phyloP scores from a whole-genome alignment of 2,797 vertebrate species.

The Champsocephalus esox region DNA sequence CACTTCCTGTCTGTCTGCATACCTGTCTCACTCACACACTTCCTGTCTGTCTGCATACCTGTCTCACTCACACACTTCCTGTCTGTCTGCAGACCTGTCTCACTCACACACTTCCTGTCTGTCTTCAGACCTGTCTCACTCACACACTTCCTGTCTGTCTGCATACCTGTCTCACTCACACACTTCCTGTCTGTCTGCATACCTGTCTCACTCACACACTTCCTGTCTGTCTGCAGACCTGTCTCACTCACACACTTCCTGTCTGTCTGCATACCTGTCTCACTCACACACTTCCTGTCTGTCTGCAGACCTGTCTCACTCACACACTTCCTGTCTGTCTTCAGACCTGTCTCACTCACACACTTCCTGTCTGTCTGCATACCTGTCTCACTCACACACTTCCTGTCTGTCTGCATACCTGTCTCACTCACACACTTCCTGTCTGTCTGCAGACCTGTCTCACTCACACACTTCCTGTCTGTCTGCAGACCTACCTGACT shows the following conservation, averaged over 20 bases:
- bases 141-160: constrained; percentile 18
- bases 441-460: constrained; percentile 28
- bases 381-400: constrained; percentile 19
- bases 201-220: too few species aligned
- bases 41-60: neutral
- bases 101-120: constrained; percentile 8
- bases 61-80: neutral
- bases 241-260: constrained; percentile 18
- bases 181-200: constrained; percentile 2
- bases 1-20: constrained; percentile 18
- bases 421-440: neutral
- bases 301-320: constrained; percentile 22
- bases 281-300: constrained; percentile 6
- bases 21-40: constrained; percentile 19
- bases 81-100: constrained; percentile 28
- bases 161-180: constrained; percentile 11
- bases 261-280: neutral
- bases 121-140: neutral
- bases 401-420: neutral
- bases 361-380: constrained; percentile 20
- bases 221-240: constrained; percentile 23
- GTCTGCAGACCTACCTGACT: neutral
- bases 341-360: too few species aligned
- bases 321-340: constrained; percentile 2
- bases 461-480: constrained; percentile 8